Evolutionary conservation across 2,113 vertebrate species (phyloP).

Genomic region (Hippocampus abdominalis): DNA sequence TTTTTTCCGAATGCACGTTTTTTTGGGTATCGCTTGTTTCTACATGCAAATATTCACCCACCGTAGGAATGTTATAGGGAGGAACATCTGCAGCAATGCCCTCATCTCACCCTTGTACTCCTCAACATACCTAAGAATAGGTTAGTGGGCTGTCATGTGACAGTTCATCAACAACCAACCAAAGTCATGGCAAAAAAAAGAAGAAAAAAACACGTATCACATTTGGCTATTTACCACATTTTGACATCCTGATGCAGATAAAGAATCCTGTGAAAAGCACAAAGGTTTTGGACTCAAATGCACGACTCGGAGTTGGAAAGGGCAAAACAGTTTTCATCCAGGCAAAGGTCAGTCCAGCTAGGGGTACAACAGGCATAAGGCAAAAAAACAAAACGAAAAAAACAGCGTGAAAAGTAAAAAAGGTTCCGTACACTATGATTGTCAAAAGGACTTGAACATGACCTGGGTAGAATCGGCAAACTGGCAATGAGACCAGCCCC

Average conservation of each 20-base stretch:
- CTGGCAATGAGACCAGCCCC: no score
- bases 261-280: not conserved
- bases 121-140: not conserved
- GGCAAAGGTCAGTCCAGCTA: no score
- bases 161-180: conserved; percentile 1
- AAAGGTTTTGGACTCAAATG: no score
- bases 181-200: not conserved
- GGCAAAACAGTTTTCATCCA: no score
- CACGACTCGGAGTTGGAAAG: no score
- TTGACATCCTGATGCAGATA: not conserved
- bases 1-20: not conserved
- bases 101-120: not conserved
- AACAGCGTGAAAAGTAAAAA: no score
- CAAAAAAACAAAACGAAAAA: no score
- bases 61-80: not conserved
- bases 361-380: no score
- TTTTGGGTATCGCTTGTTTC: not conserved
- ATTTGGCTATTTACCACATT: not conserved
- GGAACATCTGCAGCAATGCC: not conserved
- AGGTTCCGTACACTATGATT: no score
- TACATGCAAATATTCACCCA: not conserved
- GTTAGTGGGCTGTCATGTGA: conserved; percentile 5
- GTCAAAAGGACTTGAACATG: no score
- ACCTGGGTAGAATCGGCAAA: no score
- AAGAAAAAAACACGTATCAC: not conserved